Evolutionary conservation across 2,113 vertebrate genomes (phyloP).

Genomic region (Pleuronectes platessa): DNA sequence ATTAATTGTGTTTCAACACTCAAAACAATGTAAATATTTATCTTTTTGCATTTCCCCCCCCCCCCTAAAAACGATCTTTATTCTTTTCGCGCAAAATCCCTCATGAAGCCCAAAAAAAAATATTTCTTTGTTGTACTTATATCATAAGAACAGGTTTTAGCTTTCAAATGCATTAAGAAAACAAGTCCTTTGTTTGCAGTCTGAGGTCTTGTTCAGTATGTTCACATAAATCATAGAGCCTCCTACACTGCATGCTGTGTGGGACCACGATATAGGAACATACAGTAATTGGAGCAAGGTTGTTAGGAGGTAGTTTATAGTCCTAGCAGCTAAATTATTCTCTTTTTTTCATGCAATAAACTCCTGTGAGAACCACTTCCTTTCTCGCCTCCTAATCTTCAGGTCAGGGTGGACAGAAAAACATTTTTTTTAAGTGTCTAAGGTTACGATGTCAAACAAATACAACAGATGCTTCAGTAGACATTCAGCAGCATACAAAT

Average conservation of each 20-base stretch:
- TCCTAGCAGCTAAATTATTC: neutral
- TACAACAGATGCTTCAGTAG: too few relatives aligned
- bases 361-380: neutral
- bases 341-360: neutral
- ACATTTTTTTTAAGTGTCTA: too few relatives aligned
- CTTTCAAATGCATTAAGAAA: neutral
- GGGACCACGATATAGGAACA: neutral
- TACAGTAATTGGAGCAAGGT: neutral
- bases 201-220: neutral
- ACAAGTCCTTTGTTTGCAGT: neutral
- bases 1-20: too few relatives aligned
- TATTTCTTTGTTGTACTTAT: too few relatives aligned
- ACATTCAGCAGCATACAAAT: too few relatives aligned
- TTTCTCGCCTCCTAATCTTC: neutral
- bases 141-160: neutral
- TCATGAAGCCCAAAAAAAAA: neutral
- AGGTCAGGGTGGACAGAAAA: neutral
- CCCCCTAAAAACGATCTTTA: too few relatives aligned
- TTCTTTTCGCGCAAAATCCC: too few relatives aligned
- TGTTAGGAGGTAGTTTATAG: neutral
- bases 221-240: neutral
- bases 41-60: too few relatives aligned
- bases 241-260: neutral
- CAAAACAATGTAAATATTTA: too few relatives aligned
- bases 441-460: too few relatives aligned